phyloP scores from a whole-genome alignment of 2,113 vertebrate genomes.

The Hoplias malabaricus region DNA sequence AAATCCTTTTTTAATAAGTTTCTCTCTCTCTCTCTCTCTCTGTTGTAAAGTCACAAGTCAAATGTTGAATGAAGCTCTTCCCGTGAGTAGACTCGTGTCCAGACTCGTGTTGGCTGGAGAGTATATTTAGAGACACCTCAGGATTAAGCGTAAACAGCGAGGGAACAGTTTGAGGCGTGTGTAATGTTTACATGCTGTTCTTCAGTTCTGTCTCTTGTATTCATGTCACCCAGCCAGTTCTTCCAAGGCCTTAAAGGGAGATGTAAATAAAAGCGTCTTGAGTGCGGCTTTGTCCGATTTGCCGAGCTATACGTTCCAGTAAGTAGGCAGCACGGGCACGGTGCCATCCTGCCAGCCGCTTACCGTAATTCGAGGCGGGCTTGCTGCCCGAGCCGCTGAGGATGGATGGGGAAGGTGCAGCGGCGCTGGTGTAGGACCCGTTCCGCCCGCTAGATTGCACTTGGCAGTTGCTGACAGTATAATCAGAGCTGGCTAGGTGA shows the following conservation, averaged over 20 bases:
- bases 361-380: constrained; percentile 72
- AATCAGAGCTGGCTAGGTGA: constrained; percentile 65
- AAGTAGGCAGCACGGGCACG: constrained; percentile 58
- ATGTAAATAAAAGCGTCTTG: constrained; percentile 63
- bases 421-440: constrained; percentile 58
- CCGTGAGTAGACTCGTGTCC: no score
- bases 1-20: no score
- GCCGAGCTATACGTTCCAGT: constrained; percentile 66
- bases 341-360: constrained; percentile 66
- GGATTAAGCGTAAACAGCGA: not conserved
- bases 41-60: no score
- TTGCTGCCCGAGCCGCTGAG: constrained; percentile 66
- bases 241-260: not conserved
- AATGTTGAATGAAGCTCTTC: no score
- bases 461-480: constrained; percentile 70
- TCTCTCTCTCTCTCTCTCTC: no score
- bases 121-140: no score
- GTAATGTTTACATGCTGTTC: not conserved
- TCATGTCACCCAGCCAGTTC: not conserved
- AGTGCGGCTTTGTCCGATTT: constrained; percentile 69
- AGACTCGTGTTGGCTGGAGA: no score
- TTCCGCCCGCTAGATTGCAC: constrained; percentile 65
- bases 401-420: constrained; percentile 56
- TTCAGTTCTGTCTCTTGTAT: not conserved
- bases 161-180: no score